Conservation (phyloP, 2,113 vertebrate species). For the Brachyhypopomus occidentalis region DNA sequence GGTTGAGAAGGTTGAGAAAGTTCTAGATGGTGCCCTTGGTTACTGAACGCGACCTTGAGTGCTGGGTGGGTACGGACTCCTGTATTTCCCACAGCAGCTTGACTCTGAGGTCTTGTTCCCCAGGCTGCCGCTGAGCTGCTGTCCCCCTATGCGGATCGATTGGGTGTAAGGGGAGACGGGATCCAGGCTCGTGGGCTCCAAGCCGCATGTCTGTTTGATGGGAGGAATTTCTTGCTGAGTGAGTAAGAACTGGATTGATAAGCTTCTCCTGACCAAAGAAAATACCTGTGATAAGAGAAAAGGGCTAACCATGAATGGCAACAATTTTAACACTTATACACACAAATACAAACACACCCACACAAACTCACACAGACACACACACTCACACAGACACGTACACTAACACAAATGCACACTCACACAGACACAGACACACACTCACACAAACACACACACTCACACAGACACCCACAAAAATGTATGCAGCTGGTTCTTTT, state of each 20-base stretch:
- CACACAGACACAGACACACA: too few relatives aligned
- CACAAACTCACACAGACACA: too few relatives aligned
- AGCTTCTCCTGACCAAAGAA: background rate
- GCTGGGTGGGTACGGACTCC: background rate
- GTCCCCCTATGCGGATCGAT: constrained; percentile 46
- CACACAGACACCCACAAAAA: too few relatives aligned
- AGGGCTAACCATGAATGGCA: too few relatives aligned
- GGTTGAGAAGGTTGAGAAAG: background rate
- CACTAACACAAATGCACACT: too few relatives aligned
- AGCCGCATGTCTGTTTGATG: constrained; percentile 19
- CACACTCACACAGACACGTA: too few relatives aligned
- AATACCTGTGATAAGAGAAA: background rate
- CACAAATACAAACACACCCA: too few relatives aligned
- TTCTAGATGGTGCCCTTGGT: background rate
- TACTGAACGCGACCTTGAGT: constrained; percentile 34
- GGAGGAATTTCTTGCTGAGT: constrained; percentile 30
- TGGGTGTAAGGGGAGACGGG: constrained; percentile 42
- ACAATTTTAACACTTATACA: too few relatives aligned
- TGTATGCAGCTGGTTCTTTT: too few relatives aligned
- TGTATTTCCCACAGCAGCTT: constrained; percentile 26
- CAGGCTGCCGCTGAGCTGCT: constrained; percentile 13
- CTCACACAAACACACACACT: too few relatives aligned
- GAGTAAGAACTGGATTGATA: constrained; percentile 33
- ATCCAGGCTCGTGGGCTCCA: constrained; percentile 12
- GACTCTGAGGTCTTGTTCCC: constrained; percentile 44